phyloP scores from a whole-genome alignment of 1,140 invertebrate genomes.

The Drosophila seguyi region DNA sequence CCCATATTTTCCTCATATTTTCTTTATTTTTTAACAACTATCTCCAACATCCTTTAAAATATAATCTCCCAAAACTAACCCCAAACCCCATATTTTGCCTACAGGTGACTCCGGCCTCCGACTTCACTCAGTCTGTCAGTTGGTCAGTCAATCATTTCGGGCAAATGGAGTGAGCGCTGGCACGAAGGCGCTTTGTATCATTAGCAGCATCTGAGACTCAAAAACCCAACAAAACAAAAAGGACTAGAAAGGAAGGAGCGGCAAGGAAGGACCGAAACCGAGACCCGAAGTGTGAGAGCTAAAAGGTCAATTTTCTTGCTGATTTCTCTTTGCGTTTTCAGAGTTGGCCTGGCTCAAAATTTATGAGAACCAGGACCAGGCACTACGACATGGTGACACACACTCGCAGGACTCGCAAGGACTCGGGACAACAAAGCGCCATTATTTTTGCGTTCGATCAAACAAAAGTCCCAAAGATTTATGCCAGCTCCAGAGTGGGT shows the following conservation, averaged over 20 bases:
- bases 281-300: slow-evolving; percentile 23
- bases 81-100: background rate
- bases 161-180: slow-evolving; percentile 8
- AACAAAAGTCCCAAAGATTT: slow-evolving; percentile 78
- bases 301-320: slow-evolving; percentile 77
- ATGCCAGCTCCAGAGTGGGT: slow-evolving; percentile 46
- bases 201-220: slow-evolving; percentile 49
- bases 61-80: background rate
- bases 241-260: background rate
- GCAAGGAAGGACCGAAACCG: background rate
- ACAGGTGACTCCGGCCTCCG: background rate
- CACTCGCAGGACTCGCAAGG: slow-evolving; percentile 1
- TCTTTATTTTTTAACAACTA: background rate
- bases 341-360: slow-evolving; percentile 56
- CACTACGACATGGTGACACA: slow-evolving; percentile 14
- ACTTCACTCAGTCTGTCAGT: slow-evolving; percentile 10
- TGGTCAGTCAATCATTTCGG: slow-evolving; percentile 36
- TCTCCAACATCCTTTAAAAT: background rate
- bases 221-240: no score
- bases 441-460: slow-evolving; percentile 81
- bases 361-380: slow-evolving; percentile 52
- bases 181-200: slow-evolving; percentile 51
- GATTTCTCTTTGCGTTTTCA: slow-evolving; percentile 54
- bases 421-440: slow-evolving; percentile 62
- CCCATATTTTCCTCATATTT: background rate